Evolutionary conservation across 2,888 invertebrate species (phyloP).

Genomic region (Drosophila pseudotalamancana): DNA sequence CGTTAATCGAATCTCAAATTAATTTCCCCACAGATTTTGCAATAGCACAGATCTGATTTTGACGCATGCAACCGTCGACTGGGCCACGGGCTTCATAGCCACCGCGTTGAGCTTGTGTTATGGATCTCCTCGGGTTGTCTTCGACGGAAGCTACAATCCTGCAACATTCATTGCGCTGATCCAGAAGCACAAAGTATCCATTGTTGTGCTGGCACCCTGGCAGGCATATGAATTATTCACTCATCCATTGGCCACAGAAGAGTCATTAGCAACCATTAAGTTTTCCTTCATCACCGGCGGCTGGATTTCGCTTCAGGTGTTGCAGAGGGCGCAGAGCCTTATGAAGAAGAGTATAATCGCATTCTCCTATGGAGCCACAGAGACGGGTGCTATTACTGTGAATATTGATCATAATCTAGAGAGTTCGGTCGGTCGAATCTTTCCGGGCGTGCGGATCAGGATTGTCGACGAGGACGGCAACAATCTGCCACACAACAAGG

Average conservation of each 20-base stretch:
- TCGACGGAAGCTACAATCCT: constrained; percentile 48
- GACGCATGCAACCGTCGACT: constrained; percentile 67
- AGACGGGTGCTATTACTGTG: constrained; percentile 46
- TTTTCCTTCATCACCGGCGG: constrained; percentile 52
- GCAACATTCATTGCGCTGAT: constrained; percentile 47
- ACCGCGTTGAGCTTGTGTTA: constrained; percentile 25
- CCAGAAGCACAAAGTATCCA: constrained; percentile 51
- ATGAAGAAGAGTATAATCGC: constrained; percentile 31
- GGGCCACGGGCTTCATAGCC: constrained; percentile 62
- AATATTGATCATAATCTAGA: constrained; percentile 37
- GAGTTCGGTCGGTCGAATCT: constrained; percentile 65
- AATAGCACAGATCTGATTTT: constrained; percentile 46
- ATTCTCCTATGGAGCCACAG: constrained; percentile 59
- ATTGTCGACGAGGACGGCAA: constrained; percentile 71
- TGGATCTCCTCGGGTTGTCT: constrained; percentile 54
- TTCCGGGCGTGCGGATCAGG: constrained; percentile 49
- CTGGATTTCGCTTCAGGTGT: constrained; percentile 33
- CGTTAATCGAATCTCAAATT: accelerated
- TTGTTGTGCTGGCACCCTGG: constrained; percentile 53
- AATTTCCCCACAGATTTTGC: constrained; percentile 20
- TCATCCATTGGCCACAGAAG: constrained; percentile 40
- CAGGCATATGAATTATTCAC: constrained; percentile 49
- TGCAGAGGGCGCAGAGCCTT: constrained; percentile 35
- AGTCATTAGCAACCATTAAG: constrained; percentile 21
- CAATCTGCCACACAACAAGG: constrained; percentile 53